These are phyloP conservation scores for Saccostrea cuccullata DNA, from an alignment of 1,140 invertebrate species.

Conservation along the genomic window DNA sequence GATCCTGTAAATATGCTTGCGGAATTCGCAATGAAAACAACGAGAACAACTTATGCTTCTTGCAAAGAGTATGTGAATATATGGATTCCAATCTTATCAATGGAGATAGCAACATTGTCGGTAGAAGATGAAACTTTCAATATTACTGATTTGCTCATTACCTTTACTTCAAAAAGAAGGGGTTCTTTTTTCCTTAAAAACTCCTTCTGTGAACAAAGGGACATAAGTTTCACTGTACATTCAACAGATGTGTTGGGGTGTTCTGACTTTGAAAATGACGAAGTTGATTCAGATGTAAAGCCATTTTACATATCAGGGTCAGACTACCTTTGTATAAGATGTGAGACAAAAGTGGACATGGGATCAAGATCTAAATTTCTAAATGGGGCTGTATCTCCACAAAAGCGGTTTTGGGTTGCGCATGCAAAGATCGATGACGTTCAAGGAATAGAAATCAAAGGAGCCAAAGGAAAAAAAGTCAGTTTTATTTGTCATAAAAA, in stretches of 20 bases:
- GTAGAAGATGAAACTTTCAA: constrained; percentile 50
- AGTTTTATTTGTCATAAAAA: constrained; percentile 22
- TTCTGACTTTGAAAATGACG: not conserved
- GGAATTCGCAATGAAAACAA: constrained; percentile 48
- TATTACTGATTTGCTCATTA: constrained; percentile 51
- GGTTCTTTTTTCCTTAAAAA: constrained; percentile 45
- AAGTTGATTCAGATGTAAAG: not conserved
- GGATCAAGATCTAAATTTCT: not conserved
- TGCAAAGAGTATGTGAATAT: constrained; percentile 55
- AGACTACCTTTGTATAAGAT: constrained; percentile 57
- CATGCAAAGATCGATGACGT: constrained; percentile 42
- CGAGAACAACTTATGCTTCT: constrained; percentile 28
- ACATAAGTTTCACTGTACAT: constrained; percentile 51
- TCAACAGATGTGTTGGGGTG: not conserved
- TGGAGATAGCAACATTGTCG: constrained; percentile 62
- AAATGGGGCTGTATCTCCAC: not conserved
- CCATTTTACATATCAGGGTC: constrained; percentile 23
- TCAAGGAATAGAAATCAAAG: not conserved
- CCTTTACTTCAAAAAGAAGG: constrained; percentile 36
- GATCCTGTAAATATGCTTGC: constrained; percentile 58
- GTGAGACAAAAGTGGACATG: not conserved
- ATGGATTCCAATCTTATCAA: constrained; percentile 62
- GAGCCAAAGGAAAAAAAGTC: not conserved
- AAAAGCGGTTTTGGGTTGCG: constrained; percentile 27
- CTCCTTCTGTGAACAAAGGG: constrained; percentile 51